These are phyloP conservation scores for Azorinus chamasolen DNA, from an alignment of 2,888 invertebrate genomes.

Conservation along the genomic window DNA sequence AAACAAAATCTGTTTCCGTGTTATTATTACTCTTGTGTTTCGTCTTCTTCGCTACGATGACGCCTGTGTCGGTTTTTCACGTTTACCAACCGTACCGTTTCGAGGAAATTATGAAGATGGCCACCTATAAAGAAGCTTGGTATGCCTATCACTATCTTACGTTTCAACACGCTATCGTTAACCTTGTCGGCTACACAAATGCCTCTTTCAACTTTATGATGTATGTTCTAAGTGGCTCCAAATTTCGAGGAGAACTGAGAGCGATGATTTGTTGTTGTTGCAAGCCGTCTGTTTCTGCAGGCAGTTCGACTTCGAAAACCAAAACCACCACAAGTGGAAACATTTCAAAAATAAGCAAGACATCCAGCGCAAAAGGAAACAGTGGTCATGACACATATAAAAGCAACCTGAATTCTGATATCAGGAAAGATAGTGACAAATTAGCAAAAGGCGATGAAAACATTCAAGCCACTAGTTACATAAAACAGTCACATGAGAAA, in stretches of 20 bases:
- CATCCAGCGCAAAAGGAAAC: no score
- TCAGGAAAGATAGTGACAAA: no score
- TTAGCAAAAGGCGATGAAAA: no score
- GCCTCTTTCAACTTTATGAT: slow-evolving; percentile 51
- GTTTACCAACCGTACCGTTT: slow-evolving; percentile 26
- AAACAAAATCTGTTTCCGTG: slow-evolving; percentile 29
- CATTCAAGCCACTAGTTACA: no score
- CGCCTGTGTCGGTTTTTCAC: slow-evolving; percentile 31
- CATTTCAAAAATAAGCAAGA: no score
- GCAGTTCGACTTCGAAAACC: no score
- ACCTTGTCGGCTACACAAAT: slow-evolving; percentile 50
- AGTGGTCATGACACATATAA: no score
- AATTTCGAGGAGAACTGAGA: slow-evolving; percentile 36
- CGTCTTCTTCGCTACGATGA: slow-evolving; percentile 46
- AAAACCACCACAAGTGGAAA: no score
- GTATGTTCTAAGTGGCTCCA: slow-evolving; percentile 52
- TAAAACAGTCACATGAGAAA: no score
- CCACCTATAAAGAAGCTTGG: slow-evolving; percentile 28
- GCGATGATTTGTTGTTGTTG: slow-evolving; percentile 21
- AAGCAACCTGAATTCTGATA: no score
- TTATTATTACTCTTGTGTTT: slow-evolving; percentile 35
- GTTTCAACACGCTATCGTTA: slow-evolving; percentile 42
- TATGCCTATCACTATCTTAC: slow-evolving; percentile 33
- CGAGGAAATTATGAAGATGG: slow-evolving; percentile 14
- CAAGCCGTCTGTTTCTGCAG: no score